Conservation (phyloP, 92 coral and sea anemone genomes). For the Heteractis magnifica region DNA sequence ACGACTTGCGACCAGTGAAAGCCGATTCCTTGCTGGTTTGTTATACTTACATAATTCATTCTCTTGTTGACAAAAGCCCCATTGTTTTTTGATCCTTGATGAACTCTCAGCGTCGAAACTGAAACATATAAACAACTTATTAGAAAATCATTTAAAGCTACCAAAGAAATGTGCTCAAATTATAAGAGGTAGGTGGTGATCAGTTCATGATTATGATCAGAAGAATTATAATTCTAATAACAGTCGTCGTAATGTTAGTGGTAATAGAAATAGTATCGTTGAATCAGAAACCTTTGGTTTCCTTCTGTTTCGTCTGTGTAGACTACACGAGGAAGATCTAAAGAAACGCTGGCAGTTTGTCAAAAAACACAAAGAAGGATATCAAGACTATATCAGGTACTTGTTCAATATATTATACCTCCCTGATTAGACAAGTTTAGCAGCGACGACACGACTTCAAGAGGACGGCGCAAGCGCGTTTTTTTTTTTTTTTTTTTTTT, state of each 20-base stretch:
- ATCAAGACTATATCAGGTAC: conserved; percentile 81
- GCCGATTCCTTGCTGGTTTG: background rate
- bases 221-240: background rate
- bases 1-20: no score
- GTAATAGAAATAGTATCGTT: background rate
- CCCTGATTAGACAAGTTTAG: background rate
- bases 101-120: conserved; percentile 25
- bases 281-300: background rate
- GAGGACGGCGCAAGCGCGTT: no score
- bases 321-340: conserved; percentile 84
- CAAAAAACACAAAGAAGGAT: conserved; percentile 73
- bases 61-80: background rate
- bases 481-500: no score
- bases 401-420: background rate
- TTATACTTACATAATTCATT: background rate
- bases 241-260: background rate
- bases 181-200: conserved; percentile 63
- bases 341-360: conserved; percentile 74
- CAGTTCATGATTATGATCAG: background rate
- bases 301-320: conserved; percentile 10
- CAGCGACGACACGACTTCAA: no score
- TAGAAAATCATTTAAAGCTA: conserved; percentile 68
- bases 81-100: conserved; percentile 11
- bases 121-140: conserved; percentile 84
- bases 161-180: conserved; percentile 67